Evolutionary conservation across 2,113 vertebrate genomes (phyloP).

Genomic region (Neofelis nebulosa): DNA sequence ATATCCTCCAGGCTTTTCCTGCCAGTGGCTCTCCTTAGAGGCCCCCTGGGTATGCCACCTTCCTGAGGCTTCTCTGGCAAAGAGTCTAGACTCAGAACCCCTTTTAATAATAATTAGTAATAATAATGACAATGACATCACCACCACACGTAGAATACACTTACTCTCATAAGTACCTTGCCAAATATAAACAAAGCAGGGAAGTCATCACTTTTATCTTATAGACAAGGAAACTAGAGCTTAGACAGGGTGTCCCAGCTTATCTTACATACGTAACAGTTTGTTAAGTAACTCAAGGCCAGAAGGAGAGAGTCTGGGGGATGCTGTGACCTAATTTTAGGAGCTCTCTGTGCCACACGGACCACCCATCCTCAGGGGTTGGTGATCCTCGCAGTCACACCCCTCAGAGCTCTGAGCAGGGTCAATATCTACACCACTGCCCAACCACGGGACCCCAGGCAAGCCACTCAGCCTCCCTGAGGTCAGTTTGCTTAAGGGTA

Average conservation of each 20-base stretch:
- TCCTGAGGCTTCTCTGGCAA: neutral
- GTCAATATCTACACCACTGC: rapidly evolving
- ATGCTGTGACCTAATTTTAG: neutral
- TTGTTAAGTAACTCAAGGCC: neutral
- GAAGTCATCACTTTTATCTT: neutral
- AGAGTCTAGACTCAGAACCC: neutral
- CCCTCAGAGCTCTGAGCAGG: neutral
- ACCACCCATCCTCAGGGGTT: no score
- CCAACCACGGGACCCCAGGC: neutral
- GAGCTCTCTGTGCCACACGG: neutral
- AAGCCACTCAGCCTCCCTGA: neutral
- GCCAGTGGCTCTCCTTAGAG: neutral
- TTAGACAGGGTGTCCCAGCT: neutral
- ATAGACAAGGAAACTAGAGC: neutral
- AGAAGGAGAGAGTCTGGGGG: neutral
- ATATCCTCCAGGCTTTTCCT: neutral
- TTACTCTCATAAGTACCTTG: neutral
- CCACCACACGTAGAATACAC: neutral
- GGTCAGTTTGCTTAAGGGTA: neutral
- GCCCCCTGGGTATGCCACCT: neutral
- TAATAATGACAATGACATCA: neutral
- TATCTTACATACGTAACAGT: neutral
- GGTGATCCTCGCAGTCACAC: no score
- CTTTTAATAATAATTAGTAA: neutral
- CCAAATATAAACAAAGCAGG: neutral